Evolutionary conservation across 2,113 vertebrate species (phyloP), one percentile per base, ranked within the genome.

Genomic region (Urocynchramus pylzowi): DNA sequence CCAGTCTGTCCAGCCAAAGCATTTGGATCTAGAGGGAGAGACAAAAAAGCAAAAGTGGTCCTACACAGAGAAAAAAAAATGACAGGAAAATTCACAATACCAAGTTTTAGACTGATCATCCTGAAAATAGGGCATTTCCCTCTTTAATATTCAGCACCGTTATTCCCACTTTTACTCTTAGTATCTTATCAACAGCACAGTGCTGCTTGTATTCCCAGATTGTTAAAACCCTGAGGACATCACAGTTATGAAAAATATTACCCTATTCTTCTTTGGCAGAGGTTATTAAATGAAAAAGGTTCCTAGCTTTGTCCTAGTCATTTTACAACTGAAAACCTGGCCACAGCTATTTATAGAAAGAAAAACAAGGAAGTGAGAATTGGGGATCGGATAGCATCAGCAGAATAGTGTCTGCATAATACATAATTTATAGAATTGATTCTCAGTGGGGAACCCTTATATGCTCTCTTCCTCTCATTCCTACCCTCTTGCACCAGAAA

Each of bases 1-100:
- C 98, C 99, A 5, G 98, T 98, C 96, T 98, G 98, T 85, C 98
- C 99, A 97, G 98, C 93, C 97, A 99, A 95, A 80, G 99, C 99
- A 74, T 99, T 99, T 88, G 99, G 99, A 98, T 99, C 99, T 99
- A 93, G 73, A 50, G 94, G 50, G 75, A 89, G 89, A 90, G 95
- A 94, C 35, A 92, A 95, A 93, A 95, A 95, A 35, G 89, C 10
- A 86, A 74, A 90, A 60, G 63, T 88, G 47, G 70, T 91, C 57
- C 70, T 23, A 78, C 31, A 76, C 44, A 82, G 69, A 60, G 23
- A 41, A 93, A 82, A 57, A 73, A 37, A 94, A 78, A 10, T 20
- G 16, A 23, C 70, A 84, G 23, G 67, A 89, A 76, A 85, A 94
- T 68, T 33, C 79, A 77, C 21, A 91, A 37, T 30, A 75, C 15